phyloP scores from a whole-genome alignment of 2,888 invertebrate species.

The Lasiommata megera region DNA sequence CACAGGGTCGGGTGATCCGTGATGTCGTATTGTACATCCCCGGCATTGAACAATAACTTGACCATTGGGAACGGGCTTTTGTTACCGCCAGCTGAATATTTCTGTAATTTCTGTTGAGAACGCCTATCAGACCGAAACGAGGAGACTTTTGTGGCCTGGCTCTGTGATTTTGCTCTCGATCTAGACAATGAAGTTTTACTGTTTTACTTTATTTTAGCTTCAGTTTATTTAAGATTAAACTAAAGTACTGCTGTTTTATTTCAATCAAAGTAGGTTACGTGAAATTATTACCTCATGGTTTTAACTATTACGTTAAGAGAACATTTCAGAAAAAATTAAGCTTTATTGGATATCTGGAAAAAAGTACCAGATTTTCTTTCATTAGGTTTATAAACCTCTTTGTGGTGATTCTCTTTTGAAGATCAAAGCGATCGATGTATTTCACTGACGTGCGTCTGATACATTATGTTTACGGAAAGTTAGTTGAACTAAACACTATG shows the following conservation, averaged over 20 bases:
- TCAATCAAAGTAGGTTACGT: not conserved
- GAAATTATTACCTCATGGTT: too few relatives aligned
- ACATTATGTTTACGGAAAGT: not conserved
- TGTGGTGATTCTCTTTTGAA: not conserved
- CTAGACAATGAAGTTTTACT: constrained; percentile 19
- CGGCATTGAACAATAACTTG: constrained; percentile 71
- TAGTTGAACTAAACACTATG: not conserved
- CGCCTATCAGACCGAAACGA: constrained; percentile 55
- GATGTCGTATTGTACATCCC: constrained; percentile 65
- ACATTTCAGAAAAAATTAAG: too few relatives aligned
- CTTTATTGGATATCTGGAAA: not conserved
- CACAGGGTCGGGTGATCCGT: constrained; percentile 61
- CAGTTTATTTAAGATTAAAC: not conserved
- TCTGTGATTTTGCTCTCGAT: constrained; percentile 15
- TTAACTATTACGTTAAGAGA: too few relatives aligned
- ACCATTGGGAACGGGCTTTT: constrained; percentile 66
- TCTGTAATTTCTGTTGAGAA: constrained; percentile 50
- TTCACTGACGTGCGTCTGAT: not conserved
- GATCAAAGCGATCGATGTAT: not conserved
- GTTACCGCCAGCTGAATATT: constrained; percentile 68
- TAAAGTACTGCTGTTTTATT: not conserved
- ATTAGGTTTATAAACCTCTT: constrained; percentile 2
- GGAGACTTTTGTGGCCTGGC: constrained; percentile 35
- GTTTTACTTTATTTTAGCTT: not conserved
- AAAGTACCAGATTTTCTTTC: not conserved